Percentiles rank a stretch among this genome's conserved stretches.
phyloP scores from a whole-genome alignment of 2,797 vertebrate genomes.

The Acrocephalus scirpaceus region DNA sequence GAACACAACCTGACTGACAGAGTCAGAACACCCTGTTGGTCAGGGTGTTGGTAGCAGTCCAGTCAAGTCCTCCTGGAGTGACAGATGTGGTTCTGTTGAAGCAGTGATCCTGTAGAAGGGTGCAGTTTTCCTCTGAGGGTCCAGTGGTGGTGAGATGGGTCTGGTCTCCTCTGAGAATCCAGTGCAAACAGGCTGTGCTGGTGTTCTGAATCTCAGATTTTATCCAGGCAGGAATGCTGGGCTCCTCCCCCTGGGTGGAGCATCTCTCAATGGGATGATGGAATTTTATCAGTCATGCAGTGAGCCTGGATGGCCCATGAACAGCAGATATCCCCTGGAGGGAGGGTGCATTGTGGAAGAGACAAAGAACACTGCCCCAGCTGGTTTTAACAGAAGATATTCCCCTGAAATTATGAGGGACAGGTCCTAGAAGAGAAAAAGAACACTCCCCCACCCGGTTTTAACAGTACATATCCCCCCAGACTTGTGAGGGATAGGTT shows the following conservation, averaged over 20 bases:
- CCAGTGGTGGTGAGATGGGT: background rate
- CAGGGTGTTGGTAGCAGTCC: background rate
- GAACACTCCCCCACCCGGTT: too few species aligned
- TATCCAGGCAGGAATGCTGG: background rate
- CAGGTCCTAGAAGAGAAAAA: too few species aligned
- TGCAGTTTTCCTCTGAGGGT: background rate
- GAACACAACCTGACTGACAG: background rate
- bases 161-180: background rate
- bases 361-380: too few species aligned
- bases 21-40: background rate
- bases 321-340: background rate
- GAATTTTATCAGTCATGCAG: background rate
- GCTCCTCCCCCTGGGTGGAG: too few species aligned
- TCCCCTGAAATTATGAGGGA: too few species aligned
- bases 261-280: background rate
- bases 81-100: background rate
- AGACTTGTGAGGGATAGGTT: too few species aligned
- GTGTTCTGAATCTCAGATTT: background rate
- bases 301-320: background rate
- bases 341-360: too few species aligned
- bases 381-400: too few species aligned
- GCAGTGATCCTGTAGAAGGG: background rate
- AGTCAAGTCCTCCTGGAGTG: background rate
- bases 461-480: too few species aligned
- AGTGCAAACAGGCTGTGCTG: background rate